Evolutionary conservation across 2,113 vertebrate genomes (phyloP).

Genomic region (Embiotoca jacksoni): DNA sequence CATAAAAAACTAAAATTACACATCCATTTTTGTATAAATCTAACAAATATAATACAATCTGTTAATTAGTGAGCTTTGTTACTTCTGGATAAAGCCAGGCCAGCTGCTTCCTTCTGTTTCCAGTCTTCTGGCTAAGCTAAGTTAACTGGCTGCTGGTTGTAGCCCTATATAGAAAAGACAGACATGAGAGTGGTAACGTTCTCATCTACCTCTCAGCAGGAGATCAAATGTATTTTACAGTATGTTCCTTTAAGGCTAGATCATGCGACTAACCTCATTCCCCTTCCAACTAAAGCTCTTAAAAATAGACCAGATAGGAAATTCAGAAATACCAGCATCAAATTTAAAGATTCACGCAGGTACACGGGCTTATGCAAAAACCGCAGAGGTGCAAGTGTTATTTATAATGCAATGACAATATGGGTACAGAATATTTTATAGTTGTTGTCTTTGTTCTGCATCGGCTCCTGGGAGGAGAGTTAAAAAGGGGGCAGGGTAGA

Average conservation of each 20-base stretch:
- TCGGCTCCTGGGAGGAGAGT: constrained; percentile 48
- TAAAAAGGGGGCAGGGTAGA: constrained; percentile 40
- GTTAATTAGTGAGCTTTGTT: background rate
- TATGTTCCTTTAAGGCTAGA: constrained; percentile 13
- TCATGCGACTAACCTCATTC: constrained; percentile 8
- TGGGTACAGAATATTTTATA: constrained; percentile 54
- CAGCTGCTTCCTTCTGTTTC: background rate
- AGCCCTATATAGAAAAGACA: background rate
- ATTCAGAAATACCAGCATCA: constrained; percentile 27
- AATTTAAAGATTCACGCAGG: constrained; percentile 31
- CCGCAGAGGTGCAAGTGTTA: constrained; percentile 31
- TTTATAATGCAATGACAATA: constrained; percentile 62
- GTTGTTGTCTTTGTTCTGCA: constrained; percentile 66
- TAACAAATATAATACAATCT: background rate
- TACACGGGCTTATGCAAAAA: constrained; percentile 7
- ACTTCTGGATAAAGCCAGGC: background rate
- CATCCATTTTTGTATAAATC: too few species aligned
- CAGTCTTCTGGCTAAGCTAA: background rate
- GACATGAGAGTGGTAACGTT: background rate
- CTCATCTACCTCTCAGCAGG: background rate
- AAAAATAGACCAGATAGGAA: constrained; percentile 29
- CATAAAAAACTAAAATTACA: too few species aligned
- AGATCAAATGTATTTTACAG: background rate
- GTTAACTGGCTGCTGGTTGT: background rate
- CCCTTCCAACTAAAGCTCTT: constrained; percentile 17